Evolutionary conservation across 2,888 invertebrate species (phyloP), one percentile per base, ranked within the genome.

Genomic region (Monopis laevigella): DNA sequence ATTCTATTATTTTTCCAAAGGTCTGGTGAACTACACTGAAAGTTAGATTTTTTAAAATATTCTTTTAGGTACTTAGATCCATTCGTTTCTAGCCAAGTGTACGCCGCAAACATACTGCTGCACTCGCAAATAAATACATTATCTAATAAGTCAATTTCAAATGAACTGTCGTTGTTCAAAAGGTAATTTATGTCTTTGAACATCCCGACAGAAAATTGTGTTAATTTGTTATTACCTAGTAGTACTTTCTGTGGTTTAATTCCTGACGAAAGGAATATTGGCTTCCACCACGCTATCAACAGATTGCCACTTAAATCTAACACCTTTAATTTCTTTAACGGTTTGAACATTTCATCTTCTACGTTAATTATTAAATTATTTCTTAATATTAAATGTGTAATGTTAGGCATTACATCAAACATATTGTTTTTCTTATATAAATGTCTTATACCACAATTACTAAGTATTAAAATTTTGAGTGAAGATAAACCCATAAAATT

Each of bases 71-170:
- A 53, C 1, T 45, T 47, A 0, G 72, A 62, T 0, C 73, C 69
- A 17, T 80, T 75, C 2, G 57, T 59, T 54, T 72, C 65, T 7
- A 77, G 44, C 78, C 81, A 80, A 24, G 62, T 59, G 26, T 68
- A 73, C 1, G 77, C 66, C 34, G 59, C 58, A 49, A 70, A 70
- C 69, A 82, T 75, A 0, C 69, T 60, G 27, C 52, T 61, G 45
- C 85, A 86, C 45, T 83, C 82, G 49, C 86, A 86, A 14, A 69
- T 63, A 46, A 85, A 82, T 2, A 83, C 69, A 55, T 86, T 86
- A 19, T 75, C 62, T 55, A 69, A 67, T 3, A 86, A 46, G 44
- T 84, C 70, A 16, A 86, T 62, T 34, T 63, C 54, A 1, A 67
- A 49, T 7, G 32, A 16, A 12, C 50, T 54, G 10, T 52, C 55